Conservation (phyloP, 2,113 vertebrate species). For the Sminthopsis crassicaudata region DNA sequence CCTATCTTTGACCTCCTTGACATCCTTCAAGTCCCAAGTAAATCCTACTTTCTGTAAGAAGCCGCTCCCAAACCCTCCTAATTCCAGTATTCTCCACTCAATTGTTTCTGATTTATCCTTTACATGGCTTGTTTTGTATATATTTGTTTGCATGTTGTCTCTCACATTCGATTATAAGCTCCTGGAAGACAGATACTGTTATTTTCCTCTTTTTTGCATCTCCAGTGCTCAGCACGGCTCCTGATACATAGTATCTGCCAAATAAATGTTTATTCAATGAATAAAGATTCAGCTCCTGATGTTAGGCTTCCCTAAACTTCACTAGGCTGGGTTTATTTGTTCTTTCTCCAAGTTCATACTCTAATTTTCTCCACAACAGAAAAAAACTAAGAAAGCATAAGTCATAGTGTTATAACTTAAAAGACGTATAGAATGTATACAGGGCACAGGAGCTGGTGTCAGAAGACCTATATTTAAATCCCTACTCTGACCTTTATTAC, state of each 20-base stretch:
- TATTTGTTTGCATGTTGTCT: not conserved
- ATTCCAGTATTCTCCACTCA: not conserved
- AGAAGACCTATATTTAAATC: not conserved
- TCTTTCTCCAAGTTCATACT: not conserved
- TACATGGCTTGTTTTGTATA: not conserved
- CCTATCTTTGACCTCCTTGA: not conserved
- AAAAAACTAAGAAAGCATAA: not conserved
- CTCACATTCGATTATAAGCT: not conserved
- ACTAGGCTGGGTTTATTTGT: not conserved
- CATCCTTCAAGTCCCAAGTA: not conserved
- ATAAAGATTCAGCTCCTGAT: not conserved
- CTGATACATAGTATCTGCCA: not conserved
- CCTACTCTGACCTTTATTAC: not conserved
- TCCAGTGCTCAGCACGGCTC: not conserved
- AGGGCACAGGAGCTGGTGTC: not conserved
- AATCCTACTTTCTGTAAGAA: not conserved
- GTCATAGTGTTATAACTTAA: not conserved
- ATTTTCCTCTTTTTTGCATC: not conserved
- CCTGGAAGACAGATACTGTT: not conserved
- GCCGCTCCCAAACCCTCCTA: not conserved
- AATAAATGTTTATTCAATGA: not conserved
- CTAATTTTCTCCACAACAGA: not conserved
- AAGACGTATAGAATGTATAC: not conserved
- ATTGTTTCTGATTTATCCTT: not conserved
- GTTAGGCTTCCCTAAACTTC: not conserved